Evolutionary conservation across 2,113 vertebrate species (phyloP), one percentile per base, ranked within the genome.

Genomic region (Melanerpes aurifrons): DNA sequence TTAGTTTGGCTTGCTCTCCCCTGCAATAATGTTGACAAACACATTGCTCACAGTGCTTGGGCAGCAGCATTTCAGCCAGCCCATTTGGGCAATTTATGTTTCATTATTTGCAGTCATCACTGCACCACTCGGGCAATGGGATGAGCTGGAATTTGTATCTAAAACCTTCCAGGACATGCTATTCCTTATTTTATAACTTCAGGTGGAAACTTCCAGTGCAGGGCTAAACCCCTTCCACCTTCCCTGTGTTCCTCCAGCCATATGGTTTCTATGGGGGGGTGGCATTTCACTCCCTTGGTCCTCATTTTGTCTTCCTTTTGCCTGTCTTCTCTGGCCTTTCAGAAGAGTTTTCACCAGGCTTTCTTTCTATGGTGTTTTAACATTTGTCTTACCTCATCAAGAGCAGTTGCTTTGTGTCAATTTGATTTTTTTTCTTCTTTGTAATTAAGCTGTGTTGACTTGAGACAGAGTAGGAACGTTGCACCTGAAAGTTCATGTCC

Each of bases 201-300:
- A 43, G 25, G 21, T n/a, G 18, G 45, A 93, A 95, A 37, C 7
- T 63, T 67, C 57, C 56, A 86, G 47, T 3, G 1, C 40, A 66
- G 45, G 22, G 7, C 56, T 64, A 78, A 86, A 68, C 19, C 37
- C 5, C 7, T 79, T 72, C 29, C 29, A 22, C 20, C 22, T 82
- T 68, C 12, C n/a, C 26, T 3, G 0, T 11, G 14, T 31, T 74
- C 22, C 29, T 68, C 43, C 61, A 61, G 58, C 9, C 24, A 29
- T 0, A 0, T 8, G 26, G 45, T 78, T 50, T 56, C 24, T 32
- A 11, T 1, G 0, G 4, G 7, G 17, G 29, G 31, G 4, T 73
- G 47, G 53, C 24, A 32, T 83, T 86, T 86, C 35, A 15, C 10
- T 62, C 43, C 63, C 43, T 70, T 1, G 0, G 6, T 54, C 56